Conservation (phyloP, 1,140 invertebrate species). For the Hyles euphorbiae region DNA sequence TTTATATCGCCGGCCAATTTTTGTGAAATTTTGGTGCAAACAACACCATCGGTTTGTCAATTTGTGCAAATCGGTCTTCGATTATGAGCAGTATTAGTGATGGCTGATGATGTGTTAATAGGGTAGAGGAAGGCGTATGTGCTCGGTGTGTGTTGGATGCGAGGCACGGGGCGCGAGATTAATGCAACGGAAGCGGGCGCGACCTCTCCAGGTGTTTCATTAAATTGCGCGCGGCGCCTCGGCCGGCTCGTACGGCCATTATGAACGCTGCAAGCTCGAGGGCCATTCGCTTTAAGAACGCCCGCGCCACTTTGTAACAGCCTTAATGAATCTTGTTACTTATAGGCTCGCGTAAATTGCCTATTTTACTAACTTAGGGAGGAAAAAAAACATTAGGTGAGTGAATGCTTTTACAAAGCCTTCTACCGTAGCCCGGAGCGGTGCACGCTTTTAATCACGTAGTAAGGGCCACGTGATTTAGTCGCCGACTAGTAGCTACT, state of each 20-base stretch:
- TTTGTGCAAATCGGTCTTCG: no score
- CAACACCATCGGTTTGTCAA: no score
- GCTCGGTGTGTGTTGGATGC: slow-evolving; percentile 10
- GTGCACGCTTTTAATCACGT: not conserved
- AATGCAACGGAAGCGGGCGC: slow-evolving; percentile 67
- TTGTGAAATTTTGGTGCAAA: no score
- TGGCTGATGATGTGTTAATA: not conserved
- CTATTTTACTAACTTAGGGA: slow-evolving; percentile 57
- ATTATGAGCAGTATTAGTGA: no score
- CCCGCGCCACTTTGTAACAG: slow-evolving; percentile 70
- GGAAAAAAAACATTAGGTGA: slow-evolving; percentile 39
- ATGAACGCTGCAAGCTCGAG: slow-evolving; percentile 70
- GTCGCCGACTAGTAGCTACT: no score
- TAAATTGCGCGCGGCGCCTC: slow-evolving; percentile 66
- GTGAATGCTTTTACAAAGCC: slow-evolving; percentile 19
- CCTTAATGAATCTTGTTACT: slow-evolving; percentile 74
- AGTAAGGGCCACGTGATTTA: slow-evolving; percentile 1
- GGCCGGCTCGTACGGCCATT: slow-evolving; percentile 64
- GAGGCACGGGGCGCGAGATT: slow-evolving; percentile 47
- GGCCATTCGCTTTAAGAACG: slow-evolving; percentile 74
- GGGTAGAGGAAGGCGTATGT: slow-evolving; percentile 11
- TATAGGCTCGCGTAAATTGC: slow-evolving; percentile 71
- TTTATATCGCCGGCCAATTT: slow-evolving; percentile 17
- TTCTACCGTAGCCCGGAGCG: no score
- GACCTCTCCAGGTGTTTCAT: slow-evolving; percentile 72